These are phyloP conservation scores for Chironomus striatipennis DNA, from an alignment of 1,140 invertebrate genomes.

Conservation along the genomic window DNA sequence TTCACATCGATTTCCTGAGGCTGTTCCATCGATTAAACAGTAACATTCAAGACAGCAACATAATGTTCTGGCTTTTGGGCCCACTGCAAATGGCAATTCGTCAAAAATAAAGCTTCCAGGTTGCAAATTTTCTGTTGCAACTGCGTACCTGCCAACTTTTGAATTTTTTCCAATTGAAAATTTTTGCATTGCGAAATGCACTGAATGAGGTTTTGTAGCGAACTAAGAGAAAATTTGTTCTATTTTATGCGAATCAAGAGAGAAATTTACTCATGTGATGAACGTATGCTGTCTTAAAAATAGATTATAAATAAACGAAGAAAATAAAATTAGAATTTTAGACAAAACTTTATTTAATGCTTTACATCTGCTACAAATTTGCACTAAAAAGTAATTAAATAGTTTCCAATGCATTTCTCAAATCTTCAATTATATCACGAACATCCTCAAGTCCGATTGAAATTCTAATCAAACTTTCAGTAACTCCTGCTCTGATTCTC, in stretches of 20 bases:
- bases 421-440: slow-evolving; percentile 51
- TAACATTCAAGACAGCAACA: slow-evolving; percentile 69
- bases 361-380: no score
- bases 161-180: background rate
- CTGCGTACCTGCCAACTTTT: slow-evolving; percentile 55
- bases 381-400: background rate
- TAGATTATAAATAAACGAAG: no score
- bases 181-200: background rate
- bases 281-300: no score
- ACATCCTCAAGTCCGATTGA: slow-evolving; percentile 55
- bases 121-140: slow-evolving; percentile 53
- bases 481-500: slow-evolving; percentile 46
- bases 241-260: background rate
- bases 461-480: slow-evolving; percentile 51
- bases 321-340: no score
- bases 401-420: slow-evolving; percentile 45
- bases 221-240: background rate
- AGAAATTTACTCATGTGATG: background rate
- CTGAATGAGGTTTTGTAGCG: background rate
- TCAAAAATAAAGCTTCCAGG: slow-evolving; percentile 61
- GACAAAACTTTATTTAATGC: no score
- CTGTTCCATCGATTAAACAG: slow-evolving; percentile 44
- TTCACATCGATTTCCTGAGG: slow-evolving; percentile 48
- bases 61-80: slow-evolving; percentile 58
- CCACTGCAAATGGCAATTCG: slow-evolving; percentile 62